A percentile compares a stretch with the other conserved stretches of the same genome.
These are phyloP conservation scores for Canis aureus DNA, from an alignment of 2,113 vertebrate genomes.

Conservation along the genomic window DNA sequence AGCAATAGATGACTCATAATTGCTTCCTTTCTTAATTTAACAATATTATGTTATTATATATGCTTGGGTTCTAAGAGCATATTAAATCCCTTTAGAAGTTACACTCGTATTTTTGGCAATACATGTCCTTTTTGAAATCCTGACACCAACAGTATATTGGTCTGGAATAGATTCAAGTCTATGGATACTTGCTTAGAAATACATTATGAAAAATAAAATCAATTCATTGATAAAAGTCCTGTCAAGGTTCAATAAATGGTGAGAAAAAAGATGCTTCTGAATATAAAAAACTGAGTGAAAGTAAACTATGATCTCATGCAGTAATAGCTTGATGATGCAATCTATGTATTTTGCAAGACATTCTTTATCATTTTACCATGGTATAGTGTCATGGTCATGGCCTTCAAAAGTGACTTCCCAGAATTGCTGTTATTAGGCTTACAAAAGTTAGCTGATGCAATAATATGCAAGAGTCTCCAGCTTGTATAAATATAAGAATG, in stretches of 20 bases:
- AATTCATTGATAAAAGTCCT: neutral
- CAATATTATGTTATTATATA: neutral
- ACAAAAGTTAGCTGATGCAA: neutral
- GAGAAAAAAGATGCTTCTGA: neutral
- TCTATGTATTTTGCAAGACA: neutral
- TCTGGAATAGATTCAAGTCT: neutral
- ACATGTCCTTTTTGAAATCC: neutral
- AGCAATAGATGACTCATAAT: neutral
- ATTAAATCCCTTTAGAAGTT: neutral
- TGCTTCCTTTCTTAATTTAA: neutral
- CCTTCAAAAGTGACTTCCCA: neutral
- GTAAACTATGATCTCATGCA: neutral
- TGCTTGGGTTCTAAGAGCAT: neutral
- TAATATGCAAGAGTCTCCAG: neutral
- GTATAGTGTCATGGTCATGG: neutral
- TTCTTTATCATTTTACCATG: neutral
- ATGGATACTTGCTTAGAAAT: neutral
- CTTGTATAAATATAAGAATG: neutral
- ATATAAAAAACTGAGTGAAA: conserved; percentile 4
- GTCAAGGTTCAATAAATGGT: neutral
- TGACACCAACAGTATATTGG: neutral
- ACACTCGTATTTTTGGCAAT: neutral
- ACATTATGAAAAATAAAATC: neutral
- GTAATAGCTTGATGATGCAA: neutral
- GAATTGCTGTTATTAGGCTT: neutral